Evolutionary conservation across 2,113 vertebrate species (phyloP).

Genomic region (Micronycteris hirsuta): DNA sequence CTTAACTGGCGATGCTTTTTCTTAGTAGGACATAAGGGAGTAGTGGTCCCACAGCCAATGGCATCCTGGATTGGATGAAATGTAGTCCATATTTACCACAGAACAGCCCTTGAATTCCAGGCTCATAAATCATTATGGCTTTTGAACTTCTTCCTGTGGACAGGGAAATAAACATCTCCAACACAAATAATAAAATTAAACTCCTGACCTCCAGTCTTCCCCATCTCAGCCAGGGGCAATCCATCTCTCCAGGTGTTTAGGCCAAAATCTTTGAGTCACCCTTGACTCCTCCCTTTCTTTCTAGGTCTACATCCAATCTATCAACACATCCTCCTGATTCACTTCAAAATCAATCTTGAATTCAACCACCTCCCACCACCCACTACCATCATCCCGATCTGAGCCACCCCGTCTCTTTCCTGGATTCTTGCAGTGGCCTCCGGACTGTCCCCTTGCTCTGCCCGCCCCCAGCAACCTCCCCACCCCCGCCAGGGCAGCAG

Average conservation of each 20-base stretch:
- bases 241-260: neutral
- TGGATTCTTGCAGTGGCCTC: neutral
- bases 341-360: neutral
- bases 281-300: neutral
- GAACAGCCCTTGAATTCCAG: neutral
- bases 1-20: neutral
- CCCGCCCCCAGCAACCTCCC: neutral
- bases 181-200: neutral
- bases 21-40: neutral
- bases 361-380: neutral
- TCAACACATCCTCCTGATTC: neutral
- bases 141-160: neutral
- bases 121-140: slow-evolving; percentile 15
- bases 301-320: neutral
- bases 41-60: neutral
- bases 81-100: neutral
- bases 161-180: neutral
- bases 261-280: neutral
- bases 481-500: neutral
- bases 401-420: neutral
- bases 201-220: neutral
- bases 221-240: neutral
- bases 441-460: neutral
- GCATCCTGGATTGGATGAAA: neutral
- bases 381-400: neutral